Evolutionary conservation across 2,797 vertebrate genomes (phyloP).

Genomic region (Sebastes steindachneri): DNA sequence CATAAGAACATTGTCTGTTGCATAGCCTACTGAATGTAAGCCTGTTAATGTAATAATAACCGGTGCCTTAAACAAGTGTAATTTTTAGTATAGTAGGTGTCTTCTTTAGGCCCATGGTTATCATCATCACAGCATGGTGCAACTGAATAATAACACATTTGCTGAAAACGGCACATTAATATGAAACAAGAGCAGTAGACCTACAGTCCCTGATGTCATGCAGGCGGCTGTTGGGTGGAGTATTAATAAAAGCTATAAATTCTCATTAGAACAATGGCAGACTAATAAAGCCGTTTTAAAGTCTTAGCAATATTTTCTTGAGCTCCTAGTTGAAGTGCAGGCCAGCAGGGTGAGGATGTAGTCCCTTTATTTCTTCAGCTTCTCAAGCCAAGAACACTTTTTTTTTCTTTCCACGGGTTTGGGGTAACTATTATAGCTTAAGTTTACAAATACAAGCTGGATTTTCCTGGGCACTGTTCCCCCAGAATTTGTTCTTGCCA

Average conservation of each 20-base stretch:
- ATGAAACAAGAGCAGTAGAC: slow-evolving; percentile 4
- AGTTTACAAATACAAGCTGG: slow-evolving; percentile 56
- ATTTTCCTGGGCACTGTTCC: slow-evolving; percentile 56
- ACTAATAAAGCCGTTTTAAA: slow-evolving; percentile 62
- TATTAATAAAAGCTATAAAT: slow-evolving; percentile 52
- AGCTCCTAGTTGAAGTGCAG: slow-evolving; percentile 22
- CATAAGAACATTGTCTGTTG: not conserved
- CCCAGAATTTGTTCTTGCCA: slow-evolving; percentile 38
- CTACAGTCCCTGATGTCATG: slow-evolving; percentile 54
- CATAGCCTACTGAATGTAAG: not conserved
- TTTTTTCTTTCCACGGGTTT: slow-evolving; percentile 31
- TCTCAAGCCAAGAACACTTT: slow-evolving; percentile 25
- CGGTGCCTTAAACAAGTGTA: not conserved
- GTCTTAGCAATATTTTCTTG: slow-evolving; percentile 14
- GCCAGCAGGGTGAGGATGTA: slow-evolving; percentile 38
- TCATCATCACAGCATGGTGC: not conserved
- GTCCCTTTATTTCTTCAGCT: slow-evolving; percentile 42
- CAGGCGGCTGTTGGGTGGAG: slow-evolving; percentile 34
- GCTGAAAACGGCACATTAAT: not conserved
- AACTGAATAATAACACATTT: not conserved
- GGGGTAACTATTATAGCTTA: slow-evolving; percentile 42
- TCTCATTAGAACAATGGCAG: slow-evolving; percentile 56
- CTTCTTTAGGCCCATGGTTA: not conserved
- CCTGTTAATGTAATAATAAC: not conserved
- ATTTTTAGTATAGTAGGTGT: not conserved